phyloP scores from a whole-genome alignment of 2,888 invertebrate species.

The Bhutanitis thaidina region DNA sequence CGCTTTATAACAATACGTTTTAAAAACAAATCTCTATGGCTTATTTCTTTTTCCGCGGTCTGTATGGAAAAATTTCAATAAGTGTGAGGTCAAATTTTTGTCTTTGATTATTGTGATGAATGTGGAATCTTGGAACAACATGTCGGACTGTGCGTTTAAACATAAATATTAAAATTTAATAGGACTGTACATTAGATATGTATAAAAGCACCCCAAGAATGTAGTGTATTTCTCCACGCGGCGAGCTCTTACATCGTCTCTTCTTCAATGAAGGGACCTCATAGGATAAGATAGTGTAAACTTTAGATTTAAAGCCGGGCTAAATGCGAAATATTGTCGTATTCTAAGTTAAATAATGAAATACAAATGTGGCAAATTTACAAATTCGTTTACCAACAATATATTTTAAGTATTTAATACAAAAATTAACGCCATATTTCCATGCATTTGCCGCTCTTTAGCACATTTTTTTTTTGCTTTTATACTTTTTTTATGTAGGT shows the following conservation, averaged over 20 bases:
- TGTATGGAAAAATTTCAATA: constrained; percentile 10
- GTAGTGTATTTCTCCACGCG: constrained; percentile 50
- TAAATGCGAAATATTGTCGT: constrained; percentile 12
- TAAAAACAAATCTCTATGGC: neutral
- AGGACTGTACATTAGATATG: neutral
- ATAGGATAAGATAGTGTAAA: constrained; percentile 23
- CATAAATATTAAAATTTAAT: neutral
- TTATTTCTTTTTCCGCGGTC: constrained; percentile 9
- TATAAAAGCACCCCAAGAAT: constrained; percentile 46
- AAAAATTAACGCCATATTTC: constrained; percentile 17
- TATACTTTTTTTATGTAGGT: no score
- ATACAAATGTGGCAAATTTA: constrained; percentile 11
- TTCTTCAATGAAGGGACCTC: constrained; percentile 16
- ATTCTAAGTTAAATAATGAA: neutral
- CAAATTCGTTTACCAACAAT: constrained; percentile 11
- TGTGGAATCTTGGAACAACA: neutral
- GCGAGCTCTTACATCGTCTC: constrained; percentile 40
- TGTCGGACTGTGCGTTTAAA: neutral
- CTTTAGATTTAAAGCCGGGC: constrained; percentile 15
- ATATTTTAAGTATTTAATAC: constrained; percentile 19
- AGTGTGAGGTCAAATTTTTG: neutral
- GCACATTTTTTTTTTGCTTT: constrained; percentile 1
- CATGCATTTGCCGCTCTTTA: constrained; percentile 10
- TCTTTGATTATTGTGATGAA: neutral
- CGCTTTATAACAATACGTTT: neutral